phyloP scores from a whole-genome alignment of 2,888 invertebrate species.

The Phalangium opilio region DNA sequence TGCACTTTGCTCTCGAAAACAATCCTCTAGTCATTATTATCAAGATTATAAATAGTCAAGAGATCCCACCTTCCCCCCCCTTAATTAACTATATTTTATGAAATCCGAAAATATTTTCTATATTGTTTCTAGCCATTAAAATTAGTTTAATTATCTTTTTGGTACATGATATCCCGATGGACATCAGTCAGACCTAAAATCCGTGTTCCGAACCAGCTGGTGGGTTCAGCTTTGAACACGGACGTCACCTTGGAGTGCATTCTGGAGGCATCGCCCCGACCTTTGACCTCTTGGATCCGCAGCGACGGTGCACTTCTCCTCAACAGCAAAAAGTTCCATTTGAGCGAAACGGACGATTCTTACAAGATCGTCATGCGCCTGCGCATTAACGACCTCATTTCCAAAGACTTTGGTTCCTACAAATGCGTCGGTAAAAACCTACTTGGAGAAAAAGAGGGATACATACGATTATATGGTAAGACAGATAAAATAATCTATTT shows the following conservation, averaged over 20 bases:
- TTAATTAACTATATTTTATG: too few relatives aligned
- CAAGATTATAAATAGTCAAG: too few relatives aligned
- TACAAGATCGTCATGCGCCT: slow-evolving; percentile 15
- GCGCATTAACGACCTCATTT: slow-evolving; percentile 7
- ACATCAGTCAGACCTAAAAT: slow-evolving; percentile 21
- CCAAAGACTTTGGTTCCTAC: slow-evolving; percentile 14
- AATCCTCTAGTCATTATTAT: too few relatives aligned
- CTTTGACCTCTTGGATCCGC: slow-evolving; percentile 20
- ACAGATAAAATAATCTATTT: too few relatives aligned
- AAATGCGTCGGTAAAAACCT: slow-evolving; percentile 16
- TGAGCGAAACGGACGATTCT: slow-evolving; percentile 12
- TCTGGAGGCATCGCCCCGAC: slow-evolving; percentile 20
- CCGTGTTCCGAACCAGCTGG: slow-evolving; percentile 20
- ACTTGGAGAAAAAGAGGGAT: slow-evolving; percentile 16
- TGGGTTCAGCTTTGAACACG: slow-evolving; percentile 18
- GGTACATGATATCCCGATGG: too few relatives aligned
- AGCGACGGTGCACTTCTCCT: slow-evolving; percentile 16
- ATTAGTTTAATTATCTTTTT: too few relatives aligned
- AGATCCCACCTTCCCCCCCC: too few relatives aligned
- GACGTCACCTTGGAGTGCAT: slow-evolving; percentile 20
- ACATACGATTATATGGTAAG: slow-evolving; percentile 16
- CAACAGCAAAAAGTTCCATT: slow-evolving; percentile 17
- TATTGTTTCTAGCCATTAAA: too few relatives aligned
- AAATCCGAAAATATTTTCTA: too few relatives aligned
- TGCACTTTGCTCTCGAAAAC: too few relatives aligned